Evolutionary conservation across 64 coral and sea anemone genomes (phyloP), one percentile per base, ranked within the genome.

Genomic region (Anthopleura sola): DNA sequence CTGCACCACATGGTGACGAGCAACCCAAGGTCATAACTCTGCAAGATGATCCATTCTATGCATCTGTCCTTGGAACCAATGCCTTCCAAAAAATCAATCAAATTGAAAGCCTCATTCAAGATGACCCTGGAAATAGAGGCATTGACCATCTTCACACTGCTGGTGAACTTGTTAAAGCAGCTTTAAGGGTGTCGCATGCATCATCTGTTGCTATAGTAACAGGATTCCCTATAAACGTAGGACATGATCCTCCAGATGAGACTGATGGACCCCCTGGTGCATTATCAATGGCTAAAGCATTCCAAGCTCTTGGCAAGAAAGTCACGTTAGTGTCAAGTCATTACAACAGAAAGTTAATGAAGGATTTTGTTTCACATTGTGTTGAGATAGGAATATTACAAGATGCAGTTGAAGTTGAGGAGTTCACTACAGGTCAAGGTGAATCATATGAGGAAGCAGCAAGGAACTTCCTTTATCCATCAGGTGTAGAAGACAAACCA

Each of bases 211-310:
- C 56, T 23, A 88, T 98, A 33, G 89, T 86, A 32, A 49, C 87
- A 51, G 95, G 95, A 29, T 98, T 98, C 39, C 95, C 95, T 31
- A 55, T 85, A 78, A 86, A 89, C 24, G 54, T 78, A 23, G 66
- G 60, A 5, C 47, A 81, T 21, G 78, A 86, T 29, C 54, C 80
- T 21, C 85, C 83, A 18, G 89, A 94, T 74, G 95, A 98, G 49
- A 94, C 89, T 6, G 95, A 98, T 78, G 95, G 95, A 5, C 86
- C 84, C 7, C 83, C 89, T 0, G 92, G 95, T 23, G 92, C 87
- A 49, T 49, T 98, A 20, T 81, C 83, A 31, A 86, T 94, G 51
- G 92, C 78, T 33, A 94, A 92, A 86, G 86, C 92, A n/a, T n/a
- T n/a, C n/a, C n/a, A n/a, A n/a, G n/a, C n/a, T n/a, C n/a, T n/a